Conservation (phyloP, 2,888 invertebrate species). For the Leucophenga maculata region DNA sequence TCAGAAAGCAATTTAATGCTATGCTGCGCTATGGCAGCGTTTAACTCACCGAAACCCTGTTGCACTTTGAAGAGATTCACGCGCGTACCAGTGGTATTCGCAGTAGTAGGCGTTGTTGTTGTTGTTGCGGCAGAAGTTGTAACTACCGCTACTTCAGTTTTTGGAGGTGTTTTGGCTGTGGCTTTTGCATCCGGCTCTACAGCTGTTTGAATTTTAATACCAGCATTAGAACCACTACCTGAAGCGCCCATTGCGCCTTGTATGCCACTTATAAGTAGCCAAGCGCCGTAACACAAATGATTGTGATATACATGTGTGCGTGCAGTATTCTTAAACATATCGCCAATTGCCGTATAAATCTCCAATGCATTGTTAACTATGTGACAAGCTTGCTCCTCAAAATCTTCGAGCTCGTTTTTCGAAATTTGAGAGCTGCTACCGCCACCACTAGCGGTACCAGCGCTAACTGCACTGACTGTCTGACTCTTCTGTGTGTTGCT, state of each 20-base stretch:
- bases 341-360: constrained; percentile 86
- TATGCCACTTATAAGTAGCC: constrained; percentile 89
- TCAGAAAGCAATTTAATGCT: constrained; percentile 79
- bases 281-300: constrained; percentile 88
- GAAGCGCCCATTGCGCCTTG: constrained; percentile 84
- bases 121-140: constrained; percentile 71
- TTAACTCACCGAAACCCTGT: constrained; percentile 90
- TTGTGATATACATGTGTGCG: constrained; percentile 91
- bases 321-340: constrained; percentile 86
- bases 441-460: constrained; percentile 36
- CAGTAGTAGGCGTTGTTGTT: constrained; percentile 73
- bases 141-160: constrained; percentile 71
- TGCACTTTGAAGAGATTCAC: constrained; percentile 82
- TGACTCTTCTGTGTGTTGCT: constrained; percentile 75
- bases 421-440: constrained; percentile 33
- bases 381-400: constrained; percentile 85
- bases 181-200: constrained; percentile 70
- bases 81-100: constrained; percentile 73
- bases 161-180: constrained; percentile 71
- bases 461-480: constrained; percentile 47
- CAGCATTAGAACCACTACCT: constrained; percentile 76
- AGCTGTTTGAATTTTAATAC: constrained; percentile 74
- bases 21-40: constrained; percentile 89
- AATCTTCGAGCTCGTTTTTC: constrained; percentile 78
- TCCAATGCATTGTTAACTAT: constrained; percentile 91